Conservation (phyloP, 2,797 vertebrate species). For the Microchirus variegatus region DNA sequence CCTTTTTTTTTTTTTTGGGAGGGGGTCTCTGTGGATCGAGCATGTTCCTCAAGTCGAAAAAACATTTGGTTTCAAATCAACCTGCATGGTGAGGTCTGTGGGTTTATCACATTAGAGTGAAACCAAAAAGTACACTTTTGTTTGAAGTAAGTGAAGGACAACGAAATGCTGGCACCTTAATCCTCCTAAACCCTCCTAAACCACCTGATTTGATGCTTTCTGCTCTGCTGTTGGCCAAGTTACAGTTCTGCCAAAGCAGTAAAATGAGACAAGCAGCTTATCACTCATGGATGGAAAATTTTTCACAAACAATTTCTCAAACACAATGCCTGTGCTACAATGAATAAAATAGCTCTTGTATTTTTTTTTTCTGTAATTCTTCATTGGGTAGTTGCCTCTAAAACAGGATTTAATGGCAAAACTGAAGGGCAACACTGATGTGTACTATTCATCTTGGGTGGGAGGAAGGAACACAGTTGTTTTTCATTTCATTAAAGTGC, state of each 20-base stretch:
- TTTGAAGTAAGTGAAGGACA: constrained; percentile 36
- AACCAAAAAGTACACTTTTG: constrained; percentile 36
- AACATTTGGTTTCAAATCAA: constrained; percentile 48
- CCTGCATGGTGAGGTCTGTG: constrained; percentile 35
- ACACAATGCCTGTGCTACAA: too few relatives aligned
- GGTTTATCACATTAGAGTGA: constrained; percentile 53
- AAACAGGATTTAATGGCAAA: constrained; percentile 52
- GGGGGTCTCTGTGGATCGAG: constrained; percentile 30
- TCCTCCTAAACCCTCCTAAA: constrained; percentile 29
- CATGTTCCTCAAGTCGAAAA: constrained; percentile 26
- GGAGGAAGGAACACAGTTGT: constrained; percentile 61
- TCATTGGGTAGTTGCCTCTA: constrained; percentile 41
- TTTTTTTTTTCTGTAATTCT: constrained; percentile 41
- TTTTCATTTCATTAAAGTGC: constrained; percentile 58
- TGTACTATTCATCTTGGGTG: constrained; percentile 57
- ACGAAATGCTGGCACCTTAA: constrained; percentile 34
- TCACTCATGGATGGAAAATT: constrained; percentile 41
- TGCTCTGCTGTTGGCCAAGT: constrained; percentile 16
- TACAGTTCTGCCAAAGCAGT: constrained; percentile 18
- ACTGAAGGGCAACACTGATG: constrained; percentile 46
- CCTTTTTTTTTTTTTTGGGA: constrained; percentile 20
- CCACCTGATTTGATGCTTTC: constrained; percentile 13
- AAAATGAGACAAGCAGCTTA: constrained; percentile 30
- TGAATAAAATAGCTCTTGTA: too few relatives aligned
- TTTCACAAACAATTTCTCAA: constrained; percentile 36